Base-by-base conservation (phyloP, 2,113 vertebrate genomes). In the Pomatorhinus ruficollis region DNA sequence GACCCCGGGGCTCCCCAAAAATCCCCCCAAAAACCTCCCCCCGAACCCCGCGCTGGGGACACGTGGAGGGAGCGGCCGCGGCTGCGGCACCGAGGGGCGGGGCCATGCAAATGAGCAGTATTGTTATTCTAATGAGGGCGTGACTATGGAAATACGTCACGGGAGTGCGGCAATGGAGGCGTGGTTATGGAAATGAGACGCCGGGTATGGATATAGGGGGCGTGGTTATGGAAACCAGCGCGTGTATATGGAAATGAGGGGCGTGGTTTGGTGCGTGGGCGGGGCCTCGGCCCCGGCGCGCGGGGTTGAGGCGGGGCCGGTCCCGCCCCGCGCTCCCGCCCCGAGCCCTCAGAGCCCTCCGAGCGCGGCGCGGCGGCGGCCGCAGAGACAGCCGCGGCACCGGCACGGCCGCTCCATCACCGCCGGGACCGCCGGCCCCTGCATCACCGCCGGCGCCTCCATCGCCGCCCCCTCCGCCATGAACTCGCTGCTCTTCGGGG, bases 231-330 rank as follows among this genome's bases (percentile, higher is more conserved):
- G 1, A 13, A 22, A n/a, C 13, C 1, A 16, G 0, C 1, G 0
- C 0, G 1, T 2, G 1, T 6, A 4, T 52, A 37, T 12, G 61
- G 14, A 2, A 1, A 3, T 3, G 1, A 1, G 0, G 16, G 84
- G 72, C 45, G 37, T 31, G 83, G 63, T 4, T 27, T 3, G 8
- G 0, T 0, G 10, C 1, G 17, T 31, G 68, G 81, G 56, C 68
- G 80, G 66, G 1, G 66, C 54, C 45, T 23, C 30, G 24, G 24
- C 6, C 11, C 6, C 80, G 20, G 80, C 45, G 31, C 76, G 52
- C 40, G 35, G 44, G 24, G 54, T 14, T n/a, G 47, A 5, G 77
- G 77, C 77, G 61, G 77, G 33, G 77, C 63, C 52, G 27, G 50
- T 1, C 19, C 79, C 65, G 44, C 79, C 79, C 76, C 49, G 23